Evolutionary conservation across 2,888 invertebrate species (phyloP).

Genomic region (Drosophila buzzatii): DNA sequence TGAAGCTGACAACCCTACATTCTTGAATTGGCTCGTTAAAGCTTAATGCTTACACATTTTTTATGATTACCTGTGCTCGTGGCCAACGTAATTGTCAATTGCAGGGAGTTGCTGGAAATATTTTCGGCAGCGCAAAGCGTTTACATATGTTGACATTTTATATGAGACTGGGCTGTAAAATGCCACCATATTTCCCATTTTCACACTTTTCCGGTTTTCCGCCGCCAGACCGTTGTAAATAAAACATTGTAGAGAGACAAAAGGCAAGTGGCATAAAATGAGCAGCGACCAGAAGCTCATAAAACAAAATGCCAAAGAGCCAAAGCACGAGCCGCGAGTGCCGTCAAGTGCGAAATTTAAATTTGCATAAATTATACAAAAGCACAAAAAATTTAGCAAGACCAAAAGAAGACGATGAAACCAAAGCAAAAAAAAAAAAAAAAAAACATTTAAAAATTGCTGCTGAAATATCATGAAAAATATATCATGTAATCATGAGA

Average conservation of each 20-base stretch:
- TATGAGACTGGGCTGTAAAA: constrained; percentile 22
- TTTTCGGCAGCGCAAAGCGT: constrained; percentile 8
- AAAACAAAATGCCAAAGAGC: constrained; percentile 59
- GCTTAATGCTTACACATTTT: constrained; percentile 45
- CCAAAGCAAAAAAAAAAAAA: constrained; percentile 21
- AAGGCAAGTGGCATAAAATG: constrained; percentile 60
- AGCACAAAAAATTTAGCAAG: constrained; percentile 36
- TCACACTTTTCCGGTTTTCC: not conserved
- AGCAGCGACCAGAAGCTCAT: constrained; percentile 52
- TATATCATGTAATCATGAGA: constrained; percentile 60
- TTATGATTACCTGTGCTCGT: constrained; percentile 40
- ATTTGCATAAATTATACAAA: constrained; percentile 74
- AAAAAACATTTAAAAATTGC: constrained; percentile 43
- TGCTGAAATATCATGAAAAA: constrained; percentile 60
- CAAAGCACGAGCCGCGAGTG: constrained; percentile 62
- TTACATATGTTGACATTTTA: constrained; percentile 51
- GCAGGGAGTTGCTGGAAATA: constrained; percentile 20
- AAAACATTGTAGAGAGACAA: constrained; percentile 45
- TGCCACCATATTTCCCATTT: not conserved
- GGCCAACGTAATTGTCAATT: constrained; percentile 44
- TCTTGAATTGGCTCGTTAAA: constrained; percentile 31
- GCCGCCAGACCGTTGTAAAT: constrained; percentile 31
- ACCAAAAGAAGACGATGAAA: constrained; percentile 4
- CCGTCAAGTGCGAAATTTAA: constrained; percentile 77
- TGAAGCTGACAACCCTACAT: not conserved